A percentile compares a stretch with the other conserved stretches of the same genome.
These are phyloP conservation scores for Formica exsecta DNA, from an alignment of 1,140 invertebrate genomes.

Conservation along the genomic window DNA sequence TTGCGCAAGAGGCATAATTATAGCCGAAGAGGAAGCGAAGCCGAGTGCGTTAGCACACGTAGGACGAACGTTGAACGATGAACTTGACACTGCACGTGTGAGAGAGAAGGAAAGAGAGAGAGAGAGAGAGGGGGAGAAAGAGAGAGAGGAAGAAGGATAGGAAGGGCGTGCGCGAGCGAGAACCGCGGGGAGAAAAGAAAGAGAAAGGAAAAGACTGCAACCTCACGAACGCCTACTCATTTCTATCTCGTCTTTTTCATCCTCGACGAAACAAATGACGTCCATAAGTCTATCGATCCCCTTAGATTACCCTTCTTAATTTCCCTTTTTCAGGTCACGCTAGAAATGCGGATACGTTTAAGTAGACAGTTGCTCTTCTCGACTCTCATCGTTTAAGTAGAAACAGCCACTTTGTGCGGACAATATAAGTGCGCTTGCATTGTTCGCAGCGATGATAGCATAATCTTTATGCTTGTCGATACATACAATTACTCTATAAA, in stretches of 20 bases:
- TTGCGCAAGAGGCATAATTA: slow-evolving; percentile 77
- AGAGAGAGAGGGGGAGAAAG: slow-evolving; percentile 17
- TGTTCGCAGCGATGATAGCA: background rate
- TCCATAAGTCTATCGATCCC: slow-evolving; percentile 59
- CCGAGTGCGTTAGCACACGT: slow-evolving; percentile 76
- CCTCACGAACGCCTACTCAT: slow-evolving; percentile 59
- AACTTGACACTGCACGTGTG: slow-evolving; percentile 74
- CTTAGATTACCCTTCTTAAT: slow-evolving; percentile 52
- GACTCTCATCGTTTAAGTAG: slow-evolving; percentile 30
- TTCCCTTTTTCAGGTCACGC: slow-evolving; percentile 46
- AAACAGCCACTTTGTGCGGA: slow-evolving; percentile 5
- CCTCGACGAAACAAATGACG: slow-evolving; percentile 56
- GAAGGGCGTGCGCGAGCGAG: slow-evolving; percentile 37
- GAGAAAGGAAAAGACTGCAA: slow-evolving; percentile 37
- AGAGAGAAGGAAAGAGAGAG: slow-evolving; percentile 48
- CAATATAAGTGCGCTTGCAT: background rate
- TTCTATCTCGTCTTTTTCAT: slow-evolving; percentile 61
- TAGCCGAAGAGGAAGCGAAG: slow-evolving; percentile 74
- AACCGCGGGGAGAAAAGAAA: slow-evolving; percentile 38
- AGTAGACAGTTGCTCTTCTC: slow-evolving; percentile 36
- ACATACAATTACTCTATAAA: background rate
- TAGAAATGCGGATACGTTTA: slow-evolving; percentile 40
- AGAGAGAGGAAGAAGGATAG: slow-evolving; percentile 6
- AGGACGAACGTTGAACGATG: slow-evolving; percentile 78
- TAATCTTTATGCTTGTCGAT: slow-evolving; percentile 5